These are phyloP conservation scores for Drosophila seguyi DNA, from an alignment of 1,140 invertebrate species.

Conservation along the genomic window DNA sequence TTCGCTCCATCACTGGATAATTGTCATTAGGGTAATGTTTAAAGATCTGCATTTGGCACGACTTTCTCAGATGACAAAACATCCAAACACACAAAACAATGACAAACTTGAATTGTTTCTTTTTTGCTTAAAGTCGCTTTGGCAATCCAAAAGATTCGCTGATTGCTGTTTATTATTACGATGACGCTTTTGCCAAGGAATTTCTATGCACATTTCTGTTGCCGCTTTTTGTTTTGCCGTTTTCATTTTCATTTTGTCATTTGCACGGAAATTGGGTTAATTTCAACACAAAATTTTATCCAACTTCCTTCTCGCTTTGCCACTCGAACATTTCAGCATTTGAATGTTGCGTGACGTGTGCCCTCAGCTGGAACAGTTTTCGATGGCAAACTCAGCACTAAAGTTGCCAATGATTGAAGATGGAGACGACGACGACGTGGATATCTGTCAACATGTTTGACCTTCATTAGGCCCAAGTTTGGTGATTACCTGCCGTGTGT, in stretches of 20 bases:
- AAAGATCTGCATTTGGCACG: constrained; percentile 73
- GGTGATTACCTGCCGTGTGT: constrained; percentile 44
- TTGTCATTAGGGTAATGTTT: constrained; percentile 61
- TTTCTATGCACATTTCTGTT: constrained; percentile 18
- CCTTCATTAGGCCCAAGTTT: constrained; percentile 59
- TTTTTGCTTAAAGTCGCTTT: constrained; percentile 40
- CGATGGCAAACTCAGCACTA: constrained; percentile 5
- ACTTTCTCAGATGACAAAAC: constrained; percentile 75
- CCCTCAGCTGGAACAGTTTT: constrained; percentile 46
- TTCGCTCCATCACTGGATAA: constrained; percentile 36
- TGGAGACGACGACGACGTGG: constrained; percentile 5
- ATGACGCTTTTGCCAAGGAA: constrained; percentile 14
- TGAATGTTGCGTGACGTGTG: constrained; percentile 54
- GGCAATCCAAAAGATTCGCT: constrained; percentile 63
- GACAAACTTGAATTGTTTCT: constrained; percentile 50
- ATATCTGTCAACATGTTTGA: constrained; percentile 65
- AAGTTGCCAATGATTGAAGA: constrained; percentile 34
- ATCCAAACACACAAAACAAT: constrained; percentile 51
- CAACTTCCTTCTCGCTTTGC: constrained; percentile 36
- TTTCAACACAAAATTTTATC: constrained; percentile 44
- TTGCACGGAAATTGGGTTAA: constrained; percentile 56
- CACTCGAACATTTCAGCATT: constrained; percentile 18
- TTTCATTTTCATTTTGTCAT: constrained; percentile 49
- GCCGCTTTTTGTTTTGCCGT: constrained; percentile 20
- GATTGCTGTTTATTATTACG: constrained; percentile 76